Evolutionary conservation across 1,140 invertebrate species (phyloP).

Genomic region (Pararge aegeria): DNA sequence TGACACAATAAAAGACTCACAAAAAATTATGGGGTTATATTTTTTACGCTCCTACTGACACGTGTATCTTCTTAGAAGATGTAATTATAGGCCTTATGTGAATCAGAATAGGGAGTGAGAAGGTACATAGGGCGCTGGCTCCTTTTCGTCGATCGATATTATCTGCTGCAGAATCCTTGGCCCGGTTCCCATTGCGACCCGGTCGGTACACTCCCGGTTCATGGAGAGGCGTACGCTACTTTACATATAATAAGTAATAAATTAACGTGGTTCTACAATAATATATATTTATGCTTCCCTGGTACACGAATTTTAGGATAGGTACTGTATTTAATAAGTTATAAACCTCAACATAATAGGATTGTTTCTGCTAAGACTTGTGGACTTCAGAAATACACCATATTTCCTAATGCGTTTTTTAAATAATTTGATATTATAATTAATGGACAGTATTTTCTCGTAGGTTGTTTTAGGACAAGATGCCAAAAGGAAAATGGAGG

Average conservation of each 20-base stretch:
- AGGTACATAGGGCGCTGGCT: neutral
- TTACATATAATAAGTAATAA: neutral
- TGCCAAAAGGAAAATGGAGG: no score
- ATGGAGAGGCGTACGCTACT: neutral
- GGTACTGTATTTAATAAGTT: no score
- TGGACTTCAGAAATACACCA: no score
- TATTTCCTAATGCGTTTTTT: no score
- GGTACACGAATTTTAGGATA: no score
- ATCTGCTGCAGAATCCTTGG: slow-evolving; percentile 48
- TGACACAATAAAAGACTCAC: slow-evolving; percentile 1
- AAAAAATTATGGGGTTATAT: slow-evolving; percentile 7
- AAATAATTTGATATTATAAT: no score
- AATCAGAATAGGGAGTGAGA: slow-evolving; percentile 3
- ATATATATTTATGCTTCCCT: no score
- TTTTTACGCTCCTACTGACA: neutral
- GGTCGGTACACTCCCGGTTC: slow-evolving; percentile 36
- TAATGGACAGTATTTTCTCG: no score
- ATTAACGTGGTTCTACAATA: neutral
- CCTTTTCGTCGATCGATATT: slow-evolving; percentile 36
- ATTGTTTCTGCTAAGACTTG: no score
- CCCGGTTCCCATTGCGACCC: slow-evolving; percentile 46
- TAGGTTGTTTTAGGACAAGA: no score
- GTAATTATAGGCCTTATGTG: slow-evolving; percentile 4
- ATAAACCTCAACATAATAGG: no score
- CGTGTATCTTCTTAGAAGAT: slow-evolving; percentile 1